phyloP scores from a whole-genome alignment of 2,888 invertebrate genomes.

The Sinotaia quadrata region DNA sequence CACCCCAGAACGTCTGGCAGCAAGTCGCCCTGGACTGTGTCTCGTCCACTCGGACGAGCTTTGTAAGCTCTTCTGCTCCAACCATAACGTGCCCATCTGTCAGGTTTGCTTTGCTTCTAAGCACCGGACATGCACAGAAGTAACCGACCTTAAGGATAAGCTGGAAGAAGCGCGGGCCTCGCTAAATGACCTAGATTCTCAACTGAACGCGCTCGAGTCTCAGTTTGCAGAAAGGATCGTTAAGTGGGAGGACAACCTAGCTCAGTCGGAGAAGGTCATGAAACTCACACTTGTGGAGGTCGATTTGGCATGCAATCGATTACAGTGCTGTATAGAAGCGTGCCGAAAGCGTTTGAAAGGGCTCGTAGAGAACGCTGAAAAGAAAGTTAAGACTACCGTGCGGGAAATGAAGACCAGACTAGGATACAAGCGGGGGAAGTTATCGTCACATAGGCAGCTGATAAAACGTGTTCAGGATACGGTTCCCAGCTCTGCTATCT shows the following conservation, averaged over 20 bases:
- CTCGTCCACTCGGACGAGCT: background rate
- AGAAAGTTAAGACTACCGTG: background rate
- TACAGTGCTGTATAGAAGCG: background rate
- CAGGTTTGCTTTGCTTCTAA: background rate
- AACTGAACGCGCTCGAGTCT: background rate
- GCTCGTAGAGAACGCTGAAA: background rate
- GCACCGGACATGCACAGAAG: constrained; percentile 2
- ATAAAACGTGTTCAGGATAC: background rate
- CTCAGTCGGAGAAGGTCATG: background rate
- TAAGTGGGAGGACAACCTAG: background rate
- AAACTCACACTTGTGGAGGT: background rate
- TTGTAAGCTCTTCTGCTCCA: background rate
- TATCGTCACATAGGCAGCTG: constrained; percentile 6
- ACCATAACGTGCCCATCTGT: background rate
- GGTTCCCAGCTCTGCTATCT: background rate
- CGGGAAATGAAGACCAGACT: background rate
- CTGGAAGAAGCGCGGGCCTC: background rate
- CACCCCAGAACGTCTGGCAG: no score
- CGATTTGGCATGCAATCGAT: background rate
- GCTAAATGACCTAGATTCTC: background rate
- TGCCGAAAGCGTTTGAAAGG: background rate
- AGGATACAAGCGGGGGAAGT: background rate
- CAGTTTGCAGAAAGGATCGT: background rate
- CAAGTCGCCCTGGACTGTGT: background rate
- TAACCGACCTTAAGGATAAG: background rate